Evolutionary conservation across 2,888 invertebrate genomes (phyloP).

Genomic region (Idaea dimidiata): DNA sequence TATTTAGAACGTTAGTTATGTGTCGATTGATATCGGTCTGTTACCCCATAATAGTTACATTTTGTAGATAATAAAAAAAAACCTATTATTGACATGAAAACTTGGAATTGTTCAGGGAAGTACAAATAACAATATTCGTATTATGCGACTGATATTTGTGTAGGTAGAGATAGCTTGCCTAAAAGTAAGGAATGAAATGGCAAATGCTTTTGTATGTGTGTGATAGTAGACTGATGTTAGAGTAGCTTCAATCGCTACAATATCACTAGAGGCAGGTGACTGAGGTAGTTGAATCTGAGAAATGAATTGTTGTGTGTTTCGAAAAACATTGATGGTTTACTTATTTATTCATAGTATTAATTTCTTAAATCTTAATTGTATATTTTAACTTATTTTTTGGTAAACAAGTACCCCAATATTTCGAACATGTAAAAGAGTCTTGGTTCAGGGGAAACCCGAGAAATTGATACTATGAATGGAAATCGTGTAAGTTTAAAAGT

Average conservation of each 20-base stretch:
- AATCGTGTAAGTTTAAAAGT: too few relatives aligned
- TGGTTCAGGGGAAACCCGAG: too few relatives aligned
- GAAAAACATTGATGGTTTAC: not conserved
- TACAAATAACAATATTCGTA: not conserved
- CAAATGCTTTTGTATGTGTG: not conserved
- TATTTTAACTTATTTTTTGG: too few relatives aligned
- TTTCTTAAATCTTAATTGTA: too few relatives aligned
- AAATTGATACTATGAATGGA: too few relatives aligned
- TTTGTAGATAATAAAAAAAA: not conserved
- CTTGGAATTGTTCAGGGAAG: not conserved
- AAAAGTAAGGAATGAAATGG: not conserved
- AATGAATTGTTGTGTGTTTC: not conserved
- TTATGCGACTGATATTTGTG: constrained; percentile 3
- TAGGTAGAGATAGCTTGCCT: not conserved
- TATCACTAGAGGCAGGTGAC: not conserved
- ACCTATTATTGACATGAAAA: not conserved
- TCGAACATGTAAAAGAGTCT: too few relatives aligned
- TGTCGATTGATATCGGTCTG: constrained; percentile 10
- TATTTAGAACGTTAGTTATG: constrained; percentile 21
- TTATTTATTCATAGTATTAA: too few relatives aligned
- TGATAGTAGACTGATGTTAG: not conserved
- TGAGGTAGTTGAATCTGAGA: not conserved
- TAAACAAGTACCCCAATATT: too few relatives aligned
- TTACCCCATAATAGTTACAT: constrained; percentile 10
- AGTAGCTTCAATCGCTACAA: not conserved